Evolutionary conservation across 2,113 vertebrate genomes (phyloP), one percentile per base, ranked within the genome.

Genomic region (Prinia subflava): DNA sequence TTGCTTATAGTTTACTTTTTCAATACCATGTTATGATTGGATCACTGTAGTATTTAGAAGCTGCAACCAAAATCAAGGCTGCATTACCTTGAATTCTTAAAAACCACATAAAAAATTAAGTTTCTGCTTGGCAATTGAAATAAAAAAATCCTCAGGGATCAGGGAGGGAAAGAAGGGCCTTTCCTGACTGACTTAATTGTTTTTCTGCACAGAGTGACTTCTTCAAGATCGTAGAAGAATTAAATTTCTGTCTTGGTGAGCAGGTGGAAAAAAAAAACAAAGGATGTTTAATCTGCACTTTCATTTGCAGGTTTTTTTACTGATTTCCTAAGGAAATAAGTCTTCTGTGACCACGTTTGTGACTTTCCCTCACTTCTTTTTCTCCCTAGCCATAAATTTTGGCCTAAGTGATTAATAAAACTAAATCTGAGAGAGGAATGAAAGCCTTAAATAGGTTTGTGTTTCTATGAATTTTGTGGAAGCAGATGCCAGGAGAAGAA

Each of bases 181-280:
- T 89, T 96, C 68, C 68, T 92, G 59, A 67, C 46, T 70, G 68
- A 83, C 50, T 90, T 41, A 83, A 85, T 85, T 92, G 87, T 87
- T 92, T 94, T 87, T 85, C 67, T 73, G 46, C 35, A 59, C 31
- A 91, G 33, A 82, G 24, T 83, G 75, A 95, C 59, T 87, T 88
- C 33, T 88, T 86, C 68, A 85, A 91, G 67, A 63, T 81, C 68
- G 70, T 1, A 60, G 42, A 75, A 83, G 22, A 85, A 90, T 37
- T 86, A 47, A 21, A 86, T 85, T 93, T 85, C 56, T 90, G 21
- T 69, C 39, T n/a, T 60, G 55, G n/a, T 46, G 69, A 74, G 56
- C 64, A 77, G 19, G n/a, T 88, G 27, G 60, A 12, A 67, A 91
- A 89, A 77, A 77, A 77, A 74, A 70, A 3, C 20, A 75, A 35